These are phyloP conservation scores for Lutra lutra DNA, from an alignment of 2,797 vertebrate species.

Conservation along the genomic window DNA sequence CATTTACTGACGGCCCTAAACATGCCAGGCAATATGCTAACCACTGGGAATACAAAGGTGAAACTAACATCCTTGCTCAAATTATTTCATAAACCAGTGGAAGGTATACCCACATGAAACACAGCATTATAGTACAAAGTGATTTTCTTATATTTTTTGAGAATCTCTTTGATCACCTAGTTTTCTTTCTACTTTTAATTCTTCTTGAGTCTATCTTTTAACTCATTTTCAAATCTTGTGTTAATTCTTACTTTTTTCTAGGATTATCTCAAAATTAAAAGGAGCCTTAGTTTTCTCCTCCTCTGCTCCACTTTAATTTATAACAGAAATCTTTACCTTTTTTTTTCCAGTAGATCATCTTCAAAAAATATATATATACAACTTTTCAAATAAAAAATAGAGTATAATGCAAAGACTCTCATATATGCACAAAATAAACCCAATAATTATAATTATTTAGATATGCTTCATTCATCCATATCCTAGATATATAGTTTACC, in stretches of 20 bases:
- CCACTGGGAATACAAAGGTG: not conserved
- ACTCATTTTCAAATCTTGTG: conserved; percentile 46
- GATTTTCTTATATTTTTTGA: conserved; percentile 58
- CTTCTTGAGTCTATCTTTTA: conserved; percentile 44
- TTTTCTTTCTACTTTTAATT: conserved; percentile 52
- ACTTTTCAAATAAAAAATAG: not conserved
- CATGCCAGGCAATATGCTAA: not conserved
- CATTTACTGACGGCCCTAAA: not conserved
- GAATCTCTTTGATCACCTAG: conserved; percentile 46
- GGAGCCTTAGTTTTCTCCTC: not conserved
- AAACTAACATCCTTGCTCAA: not conserved
- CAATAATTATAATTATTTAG: not conserved
- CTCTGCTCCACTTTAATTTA: not conserved
- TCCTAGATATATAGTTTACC: not conserved
- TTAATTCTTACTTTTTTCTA: conserved; percentile 64
- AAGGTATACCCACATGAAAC: not conserved
- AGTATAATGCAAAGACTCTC: not conserved
- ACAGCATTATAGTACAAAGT: conserved; percentile 31
- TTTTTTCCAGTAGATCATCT: not conserved
- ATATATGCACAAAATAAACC: not conserved
- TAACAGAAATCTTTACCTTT: not conserved
- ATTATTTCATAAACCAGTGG: conserved; percentile 15
- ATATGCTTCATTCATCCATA: not conserved
- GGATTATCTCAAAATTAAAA: conserved; percentile 50
- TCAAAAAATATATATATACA: not conserved